Evolutionary conservation across 2,888 invertebrate species (phyloP).

Genomic region (Danaus chrysippus): DNA sequence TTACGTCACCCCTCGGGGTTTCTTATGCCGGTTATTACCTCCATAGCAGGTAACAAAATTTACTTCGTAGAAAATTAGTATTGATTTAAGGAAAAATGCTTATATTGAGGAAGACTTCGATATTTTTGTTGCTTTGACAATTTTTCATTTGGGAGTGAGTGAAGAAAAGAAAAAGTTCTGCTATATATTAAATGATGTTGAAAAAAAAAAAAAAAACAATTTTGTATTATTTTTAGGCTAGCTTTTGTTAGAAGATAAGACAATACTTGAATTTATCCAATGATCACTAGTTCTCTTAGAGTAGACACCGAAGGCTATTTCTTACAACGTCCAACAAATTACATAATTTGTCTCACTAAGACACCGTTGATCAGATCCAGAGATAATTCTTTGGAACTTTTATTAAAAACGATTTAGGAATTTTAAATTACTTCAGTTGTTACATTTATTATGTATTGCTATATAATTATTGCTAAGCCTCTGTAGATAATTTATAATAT

Average conservation of each 20-base stretch:
- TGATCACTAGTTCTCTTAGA: conserved; percentile 17
- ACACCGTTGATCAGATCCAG: conserved; percentile 52
- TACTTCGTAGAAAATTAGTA: conserved; percentile 17
- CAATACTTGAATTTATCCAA: conserved; percentile 9
- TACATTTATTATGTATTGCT: background rate
- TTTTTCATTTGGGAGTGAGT: background rate
- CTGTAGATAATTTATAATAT: too few species aligned
- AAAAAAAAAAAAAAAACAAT: conserved; percentile 1
- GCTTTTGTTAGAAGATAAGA: background rate
- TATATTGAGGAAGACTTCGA: background rate
- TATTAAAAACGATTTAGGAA: conserved; percentile 25
- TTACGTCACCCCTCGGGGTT: conserved; percentile 61
- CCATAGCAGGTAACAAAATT: conserved; percentile 29
- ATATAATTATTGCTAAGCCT: too few species aligned
- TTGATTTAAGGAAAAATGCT: conserved; percentile 1
- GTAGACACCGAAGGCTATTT: conserved; percentile 44
- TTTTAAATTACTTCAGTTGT: background rate
- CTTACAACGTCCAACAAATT: conserved; percentile 55
- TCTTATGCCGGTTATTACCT: conserved; percentile 51
- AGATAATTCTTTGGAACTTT: conserved; percentile 33
- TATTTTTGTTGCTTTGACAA: background rate
- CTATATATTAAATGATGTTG: conserved; percentile 4
- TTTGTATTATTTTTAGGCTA: background rate
- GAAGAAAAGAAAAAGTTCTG: background rate
- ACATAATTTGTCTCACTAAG: conserved; percentile 60